Base-by-base conservation (phyloP, 1,140 invertebrate genomes). In the Drosophila sproati region DNA sequence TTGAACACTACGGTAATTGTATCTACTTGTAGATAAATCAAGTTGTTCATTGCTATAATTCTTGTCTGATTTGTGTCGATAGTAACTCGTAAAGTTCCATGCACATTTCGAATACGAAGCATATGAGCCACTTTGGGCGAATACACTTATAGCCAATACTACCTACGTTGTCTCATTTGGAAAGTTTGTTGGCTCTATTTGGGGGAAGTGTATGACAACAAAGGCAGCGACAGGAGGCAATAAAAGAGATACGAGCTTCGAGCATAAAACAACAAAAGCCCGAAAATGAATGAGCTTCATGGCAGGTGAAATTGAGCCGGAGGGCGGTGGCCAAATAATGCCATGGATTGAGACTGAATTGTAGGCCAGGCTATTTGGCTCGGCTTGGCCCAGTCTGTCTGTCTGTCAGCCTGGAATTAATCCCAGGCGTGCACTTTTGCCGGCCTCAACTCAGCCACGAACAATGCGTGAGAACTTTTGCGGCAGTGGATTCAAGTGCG, bases 371-470 rank as follows among this genome's bases (percentile, higher is more conserved):
- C 45, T 39, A 51, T 20, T 60, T 20, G 51, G 51, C 64, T 20
- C 41, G 51, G 43, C 51, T 29, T 20, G 20, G 20, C 20, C 20
- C 20, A 20, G 20, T 20, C 20, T 20, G 20, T 20, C 20, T 20
- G 20, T 20, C 20, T 20, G 60, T 48, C 31, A 67, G 52, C 37
- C 61, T 52, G 61, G 62, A 88, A 83, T 87, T 87, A 87, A 83
- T 87, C 83, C 83, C 83, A 59, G 75, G 70, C 47, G 83, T 72
- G 76, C 83, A 87, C 77, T 87, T 88, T 82, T 55, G 51, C 63
- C 61, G 20, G 20, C 20, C 20, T 20, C 20, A 20, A 20, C 20
- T 20, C 47, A 32, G 51, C 48, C 48, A 12, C 34, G 63, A 52
- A 69, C 67, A 72, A 72, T 64, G 61, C 29, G 69, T 66, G 12